These are phyloP conservation scores for Falco naumanni DNA, from an alignment of 2,797 vertebrate species.

Conservation along the genomic window DNA sequence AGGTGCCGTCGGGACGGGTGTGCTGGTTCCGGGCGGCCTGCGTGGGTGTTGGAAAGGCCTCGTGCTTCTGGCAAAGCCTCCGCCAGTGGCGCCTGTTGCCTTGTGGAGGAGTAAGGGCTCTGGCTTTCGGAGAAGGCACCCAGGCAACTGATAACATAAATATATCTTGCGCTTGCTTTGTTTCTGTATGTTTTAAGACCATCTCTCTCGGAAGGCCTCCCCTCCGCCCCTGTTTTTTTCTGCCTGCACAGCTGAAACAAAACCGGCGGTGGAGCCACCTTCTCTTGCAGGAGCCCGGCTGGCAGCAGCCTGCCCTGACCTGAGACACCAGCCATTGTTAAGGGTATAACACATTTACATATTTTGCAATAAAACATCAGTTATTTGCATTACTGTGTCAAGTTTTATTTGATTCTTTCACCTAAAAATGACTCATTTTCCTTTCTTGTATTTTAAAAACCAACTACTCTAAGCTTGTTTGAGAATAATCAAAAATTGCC, in stretches of 20 bases:
- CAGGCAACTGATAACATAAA: conserved; percentile 47
- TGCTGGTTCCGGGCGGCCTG: background rate
- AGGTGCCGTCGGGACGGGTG: conserved; percentile 69
- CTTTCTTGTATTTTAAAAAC: conserved; percentile 97
- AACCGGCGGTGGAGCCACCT: conserved; percentile 76
- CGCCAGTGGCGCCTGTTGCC: background rate
- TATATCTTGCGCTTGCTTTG: conserved; percentile 68
- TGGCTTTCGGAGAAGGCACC: background rate
- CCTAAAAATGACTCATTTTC: conserved; percentile 95
- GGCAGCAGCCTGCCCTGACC: conserved; percentile 84
- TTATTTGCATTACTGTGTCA: conserved; percentile 89
- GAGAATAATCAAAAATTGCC: conserved; percentile 99
- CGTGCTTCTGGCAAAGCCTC: background rate
- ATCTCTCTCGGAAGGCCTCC: conserved; percentile 62
- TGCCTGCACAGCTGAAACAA: conserved; percentile 71
- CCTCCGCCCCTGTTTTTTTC: conserved; percentile 53
- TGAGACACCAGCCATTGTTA: conserved; percentile 86
- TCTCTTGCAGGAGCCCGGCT: conserved; percentile 79
- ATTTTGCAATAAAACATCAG: conserved; percentile 92
- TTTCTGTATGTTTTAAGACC: conserved; percentile 73
- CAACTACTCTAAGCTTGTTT: conserved; percentile 99
- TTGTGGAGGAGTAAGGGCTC: background rate
- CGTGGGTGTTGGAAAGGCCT: background rate
- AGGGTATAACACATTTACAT: conserved; percentile 86
- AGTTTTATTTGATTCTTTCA: conserved; percentile 95